Conservation (phyloP, 2,797 vertebrate genomes). For the Falco peregrinus region DNA sequence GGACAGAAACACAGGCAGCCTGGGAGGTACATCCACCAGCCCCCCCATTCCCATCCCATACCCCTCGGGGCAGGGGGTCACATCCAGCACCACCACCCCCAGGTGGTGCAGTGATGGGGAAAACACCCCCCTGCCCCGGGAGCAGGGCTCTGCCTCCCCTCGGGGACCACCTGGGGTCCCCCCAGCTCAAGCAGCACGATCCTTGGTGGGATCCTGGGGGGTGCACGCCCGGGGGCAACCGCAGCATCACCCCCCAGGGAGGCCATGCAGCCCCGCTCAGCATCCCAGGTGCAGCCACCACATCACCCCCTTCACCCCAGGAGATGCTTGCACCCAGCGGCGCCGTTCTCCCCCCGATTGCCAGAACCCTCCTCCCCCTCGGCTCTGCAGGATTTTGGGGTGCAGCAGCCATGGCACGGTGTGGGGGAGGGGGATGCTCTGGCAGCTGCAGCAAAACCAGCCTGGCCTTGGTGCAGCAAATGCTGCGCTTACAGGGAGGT, state of each 20-base stretch:
- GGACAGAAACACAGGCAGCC: background rate
- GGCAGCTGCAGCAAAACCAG: background rate
- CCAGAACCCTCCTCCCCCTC: no score
- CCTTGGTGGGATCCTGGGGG: no score
- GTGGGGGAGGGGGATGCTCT: background rate
- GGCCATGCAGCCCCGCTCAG: background rate
- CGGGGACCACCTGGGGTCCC: background rate
- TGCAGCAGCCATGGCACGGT: background rate
- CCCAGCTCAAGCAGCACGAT: background rate
- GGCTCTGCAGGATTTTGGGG: background rate
- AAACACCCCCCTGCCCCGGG: background rate
- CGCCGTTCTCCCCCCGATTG: no score
- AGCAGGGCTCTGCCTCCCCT: background rate
- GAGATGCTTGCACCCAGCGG: background rate
- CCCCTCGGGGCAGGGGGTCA: background rate
- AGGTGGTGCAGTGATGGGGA: background rate
- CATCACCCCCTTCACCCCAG: background rate
- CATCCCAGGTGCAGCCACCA: background rate
- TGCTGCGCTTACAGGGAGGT: background rate
- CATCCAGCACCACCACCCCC: background rate
- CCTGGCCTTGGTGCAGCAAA: background rate
- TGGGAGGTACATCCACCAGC: background rate
- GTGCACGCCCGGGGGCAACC: no score
- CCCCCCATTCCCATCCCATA: background rate
- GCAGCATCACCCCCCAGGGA: rapidly evolving